Conservation (phyloP, 1,140 invertebrate genomes). For the Drosophila mojavensis region DNA sequence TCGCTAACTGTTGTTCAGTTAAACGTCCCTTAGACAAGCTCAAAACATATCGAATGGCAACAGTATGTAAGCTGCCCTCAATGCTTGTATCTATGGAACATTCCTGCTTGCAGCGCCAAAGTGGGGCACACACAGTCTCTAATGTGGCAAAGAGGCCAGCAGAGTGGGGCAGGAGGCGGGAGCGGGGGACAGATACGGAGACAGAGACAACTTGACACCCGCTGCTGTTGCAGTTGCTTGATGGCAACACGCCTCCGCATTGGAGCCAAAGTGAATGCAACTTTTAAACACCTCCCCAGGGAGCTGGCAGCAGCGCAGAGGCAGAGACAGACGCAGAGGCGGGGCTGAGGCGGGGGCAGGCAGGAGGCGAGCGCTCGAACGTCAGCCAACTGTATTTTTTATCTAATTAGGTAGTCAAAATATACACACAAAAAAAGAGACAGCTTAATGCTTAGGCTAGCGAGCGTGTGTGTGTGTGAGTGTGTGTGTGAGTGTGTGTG, state of each 20-base stretch:
- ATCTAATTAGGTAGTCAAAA: conserved; percentile 81
- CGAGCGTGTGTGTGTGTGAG: no score
- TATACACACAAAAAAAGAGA: conserved; percentile 50
- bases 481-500: no score
- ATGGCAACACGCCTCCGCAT: conserved; percentile 39
- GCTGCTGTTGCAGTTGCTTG: conserved; percentile 14
- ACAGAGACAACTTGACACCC: conserved; percentile 25
- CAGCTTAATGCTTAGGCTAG: neutral
- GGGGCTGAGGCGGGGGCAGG: conserved; percentile 10
- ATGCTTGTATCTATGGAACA: conserved; percentile 30
- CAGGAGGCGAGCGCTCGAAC: neutral
- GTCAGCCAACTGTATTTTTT: conserved; percentile 59
- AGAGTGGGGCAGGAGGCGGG: neutral
- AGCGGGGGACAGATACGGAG: neutral
- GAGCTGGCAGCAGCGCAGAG: neutral
- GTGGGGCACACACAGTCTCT: conserved; percentile 34
- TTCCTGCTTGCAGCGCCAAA: conserved; percentile 29
- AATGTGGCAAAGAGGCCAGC: conserved; percentile 28
- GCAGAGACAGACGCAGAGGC: no score
- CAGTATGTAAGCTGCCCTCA: conserved; percentile 29
- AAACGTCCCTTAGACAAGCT: conserved; percentile 16
- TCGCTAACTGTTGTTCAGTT: neutral
- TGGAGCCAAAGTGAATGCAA: conserved; percentile 42
- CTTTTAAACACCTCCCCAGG: conserved; percentile 45
- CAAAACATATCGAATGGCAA: conserved; percentile 35